Percentiles rank a stretch among this genome's conserved stretches.
Evolutionary conservation across 2,797 vertebrate genomes (phyloP).

Genomic region (Odontamblyopus lacepedii): DNA sequence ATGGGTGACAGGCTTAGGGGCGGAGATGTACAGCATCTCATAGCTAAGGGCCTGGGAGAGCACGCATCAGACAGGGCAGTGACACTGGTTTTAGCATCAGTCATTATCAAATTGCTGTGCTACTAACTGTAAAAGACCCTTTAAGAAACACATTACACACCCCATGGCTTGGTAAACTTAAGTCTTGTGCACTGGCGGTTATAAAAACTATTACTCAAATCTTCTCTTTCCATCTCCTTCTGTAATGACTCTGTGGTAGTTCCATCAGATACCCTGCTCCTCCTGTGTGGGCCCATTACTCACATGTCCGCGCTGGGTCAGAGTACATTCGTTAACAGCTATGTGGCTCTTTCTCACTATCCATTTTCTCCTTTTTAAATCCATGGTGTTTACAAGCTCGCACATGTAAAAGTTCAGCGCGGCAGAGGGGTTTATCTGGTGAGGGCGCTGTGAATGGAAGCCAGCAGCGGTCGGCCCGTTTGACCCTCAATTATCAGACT

Average conservation of each 20-base stretch:
- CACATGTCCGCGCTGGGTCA: conserved; percentile 33
- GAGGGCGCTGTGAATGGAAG: conserved; percentile 33
- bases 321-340: conserved; percentile 57
- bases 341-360: conserved; percentile 33
- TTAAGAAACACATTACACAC: not conserved
- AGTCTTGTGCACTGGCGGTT: not conserved
- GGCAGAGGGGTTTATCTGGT: conserved; percentile 75
- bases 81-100: not conserved
- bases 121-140: not conserved
- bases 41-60: too few relatives aligned
- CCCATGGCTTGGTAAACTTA: not conserved
- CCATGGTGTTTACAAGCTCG: conserved; percentile 60
- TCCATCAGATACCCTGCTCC: not conserved
- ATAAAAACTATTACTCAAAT: conserved; percentile 2
- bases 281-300: not conserved
- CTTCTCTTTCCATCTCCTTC: not conserved
- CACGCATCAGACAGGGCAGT: not conserved
- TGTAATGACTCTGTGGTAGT: not conserved
- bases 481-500: conserved; percentile 78
- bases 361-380: conserved; percentile 21
- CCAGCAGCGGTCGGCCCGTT: conserved; percentile 59
- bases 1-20: too few relatives aligned
- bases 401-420: conserved; percentile 67
- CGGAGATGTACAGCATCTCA: too few relatives aligned
- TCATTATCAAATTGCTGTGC: not conserved